A percentile compares a stretch with the other conserved stretches of the same genome.
Evolutionary conservation across 2,888 invertebrate genomes (phyloP).

Genomic region (Furcula furcula): DNA sequence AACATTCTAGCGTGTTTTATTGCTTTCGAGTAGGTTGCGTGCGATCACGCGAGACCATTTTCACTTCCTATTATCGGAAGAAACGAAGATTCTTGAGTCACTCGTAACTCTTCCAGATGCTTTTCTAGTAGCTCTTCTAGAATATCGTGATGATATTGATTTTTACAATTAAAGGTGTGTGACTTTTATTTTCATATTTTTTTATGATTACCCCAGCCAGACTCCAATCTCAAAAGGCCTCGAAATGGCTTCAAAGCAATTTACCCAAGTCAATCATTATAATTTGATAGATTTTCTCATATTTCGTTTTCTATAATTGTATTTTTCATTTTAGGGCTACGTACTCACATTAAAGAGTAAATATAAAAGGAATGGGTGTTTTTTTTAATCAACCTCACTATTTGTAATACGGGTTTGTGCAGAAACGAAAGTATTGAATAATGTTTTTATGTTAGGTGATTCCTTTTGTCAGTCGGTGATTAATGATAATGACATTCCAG

Average conservation of each 20-base stretch:
- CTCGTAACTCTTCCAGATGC: slow-evolving; percentile 1
- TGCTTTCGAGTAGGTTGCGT: slow-evolving; percentile 6
- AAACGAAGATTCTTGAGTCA: slow-evolving; percentile 5
- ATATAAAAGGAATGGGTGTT: too few species aligned
- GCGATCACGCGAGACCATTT: slow-evolving; percentile 10
- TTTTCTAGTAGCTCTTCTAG: not conserved
- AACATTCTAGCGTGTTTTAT: not conserved
- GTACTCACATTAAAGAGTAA: slow-evolving; percentile 11
- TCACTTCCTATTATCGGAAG: slow-evolving; percentile 13
- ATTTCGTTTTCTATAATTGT: slow-evolving; percentile 1
- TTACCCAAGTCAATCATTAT: not conserved
- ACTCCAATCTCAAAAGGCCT: not conserved
- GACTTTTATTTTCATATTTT: slow-evolving; percentile 15
- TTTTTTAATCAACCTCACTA: slow-evolving; percentile 6
- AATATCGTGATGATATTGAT: slow-evolving; percentile 10
- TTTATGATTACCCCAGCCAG: slow-evolving; percentile 8
- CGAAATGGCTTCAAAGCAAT: not conserved
- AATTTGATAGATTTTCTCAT: not conserved
- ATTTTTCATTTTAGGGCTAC: slow-evolving; percentile 9
- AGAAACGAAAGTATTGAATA: slow-evolving; percentile 45
- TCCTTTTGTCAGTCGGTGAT: slow-evolving; percentile 60
- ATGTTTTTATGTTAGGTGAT: too few species aligned
- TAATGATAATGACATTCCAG: slow-evolving; percentile 58
- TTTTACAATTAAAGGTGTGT: slow-evolving; percentile 11
- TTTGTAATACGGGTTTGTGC: slow-evolving; percentile 7